phyloP scores from a whole-genome alignment of 2,888 invertebrate genomes.

The Galeopsomyia nigrocyanea region DNA sequence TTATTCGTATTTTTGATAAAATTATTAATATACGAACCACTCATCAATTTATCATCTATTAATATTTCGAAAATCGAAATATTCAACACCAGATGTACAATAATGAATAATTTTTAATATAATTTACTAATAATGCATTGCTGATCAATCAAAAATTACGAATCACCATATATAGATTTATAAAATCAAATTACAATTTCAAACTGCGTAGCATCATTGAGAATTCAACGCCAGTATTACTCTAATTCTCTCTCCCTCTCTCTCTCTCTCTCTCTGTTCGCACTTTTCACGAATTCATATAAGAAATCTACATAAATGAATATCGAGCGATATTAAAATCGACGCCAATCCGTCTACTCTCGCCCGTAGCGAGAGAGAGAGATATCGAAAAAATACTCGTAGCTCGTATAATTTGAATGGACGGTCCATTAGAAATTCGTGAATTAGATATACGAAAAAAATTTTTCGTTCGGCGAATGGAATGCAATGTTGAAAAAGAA shows the following conservation, averaged over 20 bases:
- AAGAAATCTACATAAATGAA: conserved; percentile 45
- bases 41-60: too few species aligned
- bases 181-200: conserved; percentile 6
- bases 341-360: conserved; percentile 9
- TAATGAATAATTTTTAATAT: too few species aligned
- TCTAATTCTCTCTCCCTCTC: conserved; percentile 1
- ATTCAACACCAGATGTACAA: too few species aligned
- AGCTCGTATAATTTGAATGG: conserved; percentile 23
- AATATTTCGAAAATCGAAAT: too few species aligned
- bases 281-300: conserved; percentile 31
- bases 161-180: too few species aligned
- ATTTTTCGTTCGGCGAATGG: conserved; percentile 12
- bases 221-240: conserved; percentile 33
- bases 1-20: too few species aligned
- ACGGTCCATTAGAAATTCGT: conserved; percentile 18
- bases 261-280: neutral
- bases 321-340: conserved; percentile 40
- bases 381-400: conserved; percentile 21
- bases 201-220: conserved; percentile 27
- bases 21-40: too few species aligned
- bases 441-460: conserved; percentile 5
- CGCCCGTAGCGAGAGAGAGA: neutral
- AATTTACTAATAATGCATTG: too few species aligned
- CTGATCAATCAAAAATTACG: too few species aligned
- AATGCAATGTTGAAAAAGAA: too few species aligned